Evolutionary conservation across 2,113 vertebrate genomes (phyloP).

Genomic region (Caracal caracal): DNA sequence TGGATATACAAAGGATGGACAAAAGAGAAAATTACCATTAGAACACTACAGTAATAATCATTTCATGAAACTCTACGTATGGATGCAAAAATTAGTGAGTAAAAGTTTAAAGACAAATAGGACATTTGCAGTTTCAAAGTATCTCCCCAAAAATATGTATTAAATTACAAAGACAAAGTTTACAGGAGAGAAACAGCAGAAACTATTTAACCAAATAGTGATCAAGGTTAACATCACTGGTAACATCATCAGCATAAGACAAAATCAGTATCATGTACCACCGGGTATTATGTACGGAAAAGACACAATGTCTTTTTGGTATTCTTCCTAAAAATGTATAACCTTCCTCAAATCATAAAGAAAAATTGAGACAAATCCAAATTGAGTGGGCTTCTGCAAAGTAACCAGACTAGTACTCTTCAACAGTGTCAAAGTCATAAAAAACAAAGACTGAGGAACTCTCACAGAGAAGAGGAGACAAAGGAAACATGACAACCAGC

Average conservation of each 20-base stretch:
- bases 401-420: background rate
- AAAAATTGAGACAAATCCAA: conserved; percentile 12
- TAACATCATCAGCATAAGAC: background rate
- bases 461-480: background rate
- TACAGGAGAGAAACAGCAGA: background rate
- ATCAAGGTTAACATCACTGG: background rate
- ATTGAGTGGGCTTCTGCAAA: background rate
- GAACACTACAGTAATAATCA: background rate
- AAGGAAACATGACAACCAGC: background rate
- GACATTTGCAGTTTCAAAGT: background rate
- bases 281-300: background rate
- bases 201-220: background rate
- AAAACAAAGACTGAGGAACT: background rate
- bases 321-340: background rate
- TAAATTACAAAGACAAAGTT: background rate
- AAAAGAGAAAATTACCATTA: background rate
- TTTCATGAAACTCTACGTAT: background rate
- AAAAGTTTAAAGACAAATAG: conserved; percentile 17
- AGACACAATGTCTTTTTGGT: background rate
- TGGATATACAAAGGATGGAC: background rate
- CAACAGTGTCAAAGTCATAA: background rate
- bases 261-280: background rate
- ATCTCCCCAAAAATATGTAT: background rate
- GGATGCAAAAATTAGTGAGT: background rate
- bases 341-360: background rate